Conservation (phyloP, 2,888 invertebrate species). For the Platycheirus rosarum region DNA sequence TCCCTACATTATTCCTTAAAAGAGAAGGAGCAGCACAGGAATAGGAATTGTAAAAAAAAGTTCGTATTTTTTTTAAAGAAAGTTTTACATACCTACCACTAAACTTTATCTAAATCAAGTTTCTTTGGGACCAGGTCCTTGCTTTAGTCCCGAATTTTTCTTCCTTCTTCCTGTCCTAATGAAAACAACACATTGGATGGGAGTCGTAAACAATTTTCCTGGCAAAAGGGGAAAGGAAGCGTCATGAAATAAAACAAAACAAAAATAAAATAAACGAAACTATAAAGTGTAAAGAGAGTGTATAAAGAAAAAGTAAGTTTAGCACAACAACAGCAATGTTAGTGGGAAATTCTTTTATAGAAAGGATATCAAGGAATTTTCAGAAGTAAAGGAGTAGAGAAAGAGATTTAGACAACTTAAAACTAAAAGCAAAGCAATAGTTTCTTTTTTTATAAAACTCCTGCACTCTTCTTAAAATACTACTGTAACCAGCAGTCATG, state of each 20-base stretch:
- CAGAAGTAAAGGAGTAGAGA: constrained; percentile 24
- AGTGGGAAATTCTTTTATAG: constrained; percentile 53
- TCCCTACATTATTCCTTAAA: constrained; percentile 21
- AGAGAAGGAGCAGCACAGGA: constrained; percentile 39
- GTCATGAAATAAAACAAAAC: constrained; percentile 49
- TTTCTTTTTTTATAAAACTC: too few relatives aligned
- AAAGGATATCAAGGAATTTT: constrained; percentile 57
- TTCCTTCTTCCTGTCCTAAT: constrained; percentile 58
- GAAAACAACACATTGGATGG: constrained; percentile 75
- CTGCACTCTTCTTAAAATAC: constrained; percentile 31
- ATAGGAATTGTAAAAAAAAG: constrained; percentile 27
- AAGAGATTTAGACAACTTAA: constrained; percentile 58
- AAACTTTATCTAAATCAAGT: constrained; percentile 73
- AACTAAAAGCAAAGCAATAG: constrained; percentile 65
- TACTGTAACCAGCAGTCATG: constrained; percentile 38
- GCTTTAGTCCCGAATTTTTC: constrained; percentile 32
- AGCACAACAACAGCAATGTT: constrained; percentile 60
- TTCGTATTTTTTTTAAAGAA: constrained; percentile 51
- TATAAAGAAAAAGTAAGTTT: constrained; percentile 72
- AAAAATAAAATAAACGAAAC: constrained; percentile 74
- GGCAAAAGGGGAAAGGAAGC: constrained; percentile 41
- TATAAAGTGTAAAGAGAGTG: constrained; percentile 73
- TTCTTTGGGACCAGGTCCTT: constrained; percentile 35
- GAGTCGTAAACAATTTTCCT: constrained; percentile 72
- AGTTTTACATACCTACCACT: constrained; percentile 71